phyloP scores from a whole-genome alignment of 2,888 invertebrate species.

The Dexiosoma caninum region DNA sequence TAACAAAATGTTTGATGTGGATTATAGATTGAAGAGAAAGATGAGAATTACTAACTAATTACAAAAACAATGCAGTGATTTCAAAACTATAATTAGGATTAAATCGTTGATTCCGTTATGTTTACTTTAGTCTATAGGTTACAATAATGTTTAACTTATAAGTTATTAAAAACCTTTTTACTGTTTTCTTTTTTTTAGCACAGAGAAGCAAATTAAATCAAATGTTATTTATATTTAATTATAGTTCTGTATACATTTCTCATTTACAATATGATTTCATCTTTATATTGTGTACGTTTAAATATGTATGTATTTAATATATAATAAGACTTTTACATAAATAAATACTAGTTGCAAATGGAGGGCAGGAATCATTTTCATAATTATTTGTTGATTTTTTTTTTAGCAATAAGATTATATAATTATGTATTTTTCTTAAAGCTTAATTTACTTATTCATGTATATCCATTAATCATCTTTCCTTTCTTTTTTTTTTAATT shows the following conservation, averaged over 20 bases:
- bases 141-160: constrained; percentile 40
- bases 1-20: no score
- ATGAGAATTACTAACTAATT: no score
- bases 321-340: constrained; percentile 61
- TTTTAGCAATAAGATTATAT: constrained; percentile 41
- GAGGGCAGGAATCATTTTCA: constrained; percentile 77
- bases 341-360: constrained; percentile 65
- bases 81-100: constrained; percentile 55
- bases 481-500: constrained; percentile 1
- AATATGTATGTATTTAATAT: constrained; percentile 44
- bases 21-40: no score
- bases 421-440: constrained; percentile 56
- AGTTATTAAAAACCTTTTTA: constrained; percentile 9
- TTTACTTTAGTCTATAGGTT: constrained; percentile 60
- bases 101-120: constrained; percentile 62
- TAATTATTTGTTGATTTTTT: constrained; percentile 67
- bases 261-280: constrained; percentile 10
- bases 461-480: constrained; percentile 14
- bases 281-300: constrained; percentile 32
- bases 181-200: constrained; percentile 34
- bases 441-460: constrained; percentile 1
- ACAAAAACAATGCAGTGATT: background rate
- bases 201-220: constrained; percentile 47
- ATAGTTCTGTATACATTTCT: background rate
- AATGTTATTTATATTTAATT: constrained; percentile 4